Evolutionary conservation across 2,113 vertebrate genomes (phyloP).

Genomic region (Lates calcarifer): DNA sequence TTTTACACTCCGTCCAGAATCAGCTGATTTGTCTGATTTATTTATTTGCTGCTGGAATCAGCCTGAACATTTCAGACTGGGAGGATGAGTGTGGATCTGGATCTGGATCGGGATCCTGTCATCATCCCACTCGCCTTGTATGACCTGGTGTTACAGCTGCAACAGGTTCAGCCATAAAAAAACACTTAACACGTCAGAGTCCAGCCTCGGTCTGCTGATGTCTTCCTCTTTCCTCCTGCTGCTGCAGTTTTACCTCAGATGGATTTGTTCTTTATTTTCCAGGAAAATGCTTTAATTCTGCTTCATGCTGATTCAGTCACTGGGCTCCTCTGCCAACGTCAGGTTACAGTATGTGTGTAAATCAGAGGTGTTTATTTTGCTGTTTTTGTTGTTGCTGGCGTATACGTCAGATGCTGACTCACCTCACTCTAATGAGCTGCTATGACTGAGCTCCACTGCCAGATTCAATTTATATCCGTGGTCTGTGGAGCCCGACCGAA

Average conservation of each 20-base stretch:
- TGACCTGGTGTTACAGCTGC: slow-evolving; percentile 6
- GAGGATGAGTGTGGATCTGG: neutral
- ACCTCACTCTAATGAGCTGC: neutral
- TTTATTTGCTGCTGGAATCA: too few relatives aligned
- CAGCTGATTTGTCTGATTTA: neutral
- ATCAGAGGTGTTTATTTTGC: neutral
- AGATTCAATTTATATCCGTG: neutral
- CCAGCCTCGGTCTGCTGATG: neutral
- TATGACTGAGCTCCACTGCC: neutral
- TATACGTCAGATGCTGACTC: slow-evolving; percentile 32
- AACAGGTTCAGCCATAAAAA: slow-evolving; percentile 13
- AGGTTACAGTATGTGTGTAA: neutral
- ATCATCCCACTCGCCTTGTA: neutral
- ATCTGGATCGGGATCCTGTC: slow-evolving; percentile 29
- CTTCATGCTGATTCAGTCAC: neutral
- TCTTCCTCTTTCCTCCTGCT: neutral
- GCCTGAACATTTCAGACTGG: too few relatives aligned
- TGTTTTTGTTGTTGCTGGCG: neutral
- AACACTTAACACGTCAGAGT: neutral
- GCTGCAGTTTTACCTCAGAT: slow-evolving; percentile 1
- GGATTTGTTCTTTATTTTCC: neutral
- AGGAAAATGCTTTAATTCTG: slow-evolving; percentile 4
- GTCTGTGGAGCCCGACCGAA: neutral
- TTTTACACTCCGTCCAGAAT: neutral
- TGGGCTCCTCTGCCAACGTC: neutral